These are phyloP conservation scores for Heterotilapia buettikoferi DNA, from an alignment of 2,113 vertebrate species.

Conservation along the genomic window DNA sequence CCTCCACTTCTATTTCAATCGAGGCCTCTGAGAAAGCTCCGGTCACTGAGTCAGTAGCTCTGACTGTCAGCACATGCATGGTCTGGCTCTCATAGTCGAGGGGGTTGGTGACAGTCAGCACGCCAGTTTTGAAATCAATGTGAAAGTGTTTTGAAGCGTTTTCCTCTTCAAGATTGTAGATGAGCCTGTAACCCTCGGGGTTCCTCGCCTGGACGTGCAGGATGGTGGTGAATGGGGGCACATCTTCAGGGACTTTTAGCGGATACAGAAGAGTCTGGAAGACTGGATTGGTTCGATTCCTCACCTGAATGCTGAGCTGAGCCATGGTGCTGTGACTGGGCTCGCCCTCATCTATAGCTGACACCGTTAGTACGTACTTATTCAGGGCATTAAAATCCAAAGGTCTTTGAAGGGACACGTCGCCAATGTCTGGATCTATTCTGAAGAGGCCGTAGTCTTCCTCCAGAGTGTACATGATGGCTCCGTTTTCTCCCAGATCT, in stretches of 20 bases:
- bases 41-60: constrained; percentile 87
- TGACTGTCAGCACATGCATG: constrained; percentile 79
- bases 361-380: constrained; percentile 84
- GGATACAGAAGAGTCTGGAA: constrained; percentile 90
- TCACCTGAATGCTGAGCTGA: constrained; percentile 83
- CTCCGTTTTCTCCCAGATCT: constrained; percentile 82
- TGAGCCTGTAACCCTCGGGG: constrained; percentile 89
- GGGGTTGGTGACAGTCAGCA: constrained; percentile 81
- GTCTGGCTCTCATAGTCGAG: constrained; percentile 86
- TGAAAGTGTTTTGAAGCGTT: constrained; percentile 81
- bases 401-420: constrained; percentile 86
- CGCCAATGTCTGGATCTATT: constrained; percentile 87
- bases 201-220: constrained; percentile 93
- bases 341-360: constrained; percentile 80
- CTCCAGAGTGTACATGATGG: constrained; percentile 79
- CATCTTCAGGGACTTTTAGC: constrained; percentile 88
- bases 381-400: constrained; percentile 88
- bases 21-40: constrained; percentile 88
- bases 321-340: constrained; percentile 73
- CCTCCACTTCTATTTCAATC: constrained; percentile 88
- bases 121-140: constrained; percentile 91
- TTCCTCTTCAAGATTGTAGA: constrained; percentile 91
- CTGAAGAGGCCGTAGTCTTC: constrained; percentile 86
- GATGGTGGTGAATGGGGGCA: constrained; percentile 84
- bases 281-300: constrained; percentile 89